Conservation (phyloP, 35 echinoderm and acorn worm genomes). For the Amphiura filiformis region DNA sequence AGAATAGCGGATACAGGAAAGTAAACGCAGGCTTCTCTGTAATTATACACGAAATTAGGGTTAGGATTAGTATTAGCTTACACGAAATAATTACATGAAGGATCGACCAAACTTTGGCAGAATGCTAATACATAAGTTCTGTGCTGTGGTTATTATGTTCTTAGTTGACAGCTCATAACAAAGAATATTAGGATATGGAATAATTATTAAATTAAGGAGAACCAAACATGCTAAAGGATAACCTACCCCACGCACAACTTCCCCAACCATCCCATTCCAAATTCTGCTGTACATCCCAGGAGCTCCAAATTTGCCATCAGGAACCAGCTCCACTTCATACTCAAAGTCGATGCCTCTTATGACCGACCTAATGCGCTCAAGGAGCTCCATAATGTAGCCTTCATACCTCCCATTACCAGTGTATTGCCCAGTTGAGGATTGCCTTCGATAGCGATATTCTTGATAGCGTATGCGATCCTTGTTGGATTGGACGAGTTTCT, state of each 20-base stretch:
- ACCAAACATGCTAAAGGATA: no score
- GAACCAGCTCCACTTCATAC: constrained; percentile 74
- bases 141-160: no score
- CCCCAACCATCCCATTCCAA: constrained; percentile 86
- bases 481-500: constrained; percentile 1
- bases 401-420: constrained; percentile 74
- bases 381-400: constrained; percentile 79
- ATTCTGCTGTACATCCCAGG: constrained; percentile 53
- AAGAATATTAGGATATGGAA: no score
- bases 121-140: no score
- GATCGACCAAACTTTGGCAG: no score
- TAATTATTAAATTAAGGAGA: no score
- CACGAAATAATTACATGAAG: no score
- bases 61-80: no score
- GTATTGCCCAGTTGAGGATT: constrained; percentile 29
- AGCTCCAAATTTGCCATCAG: constrained; percentile 63
- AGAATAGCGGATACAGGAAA: no score
- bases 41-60: no score
- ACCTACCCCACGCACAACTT: constrained; percentile 72
- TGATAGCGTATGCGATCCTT: neutral
- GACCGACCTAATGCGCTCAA: constrained; percentile 48
- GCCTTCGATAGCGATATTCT: neutral
- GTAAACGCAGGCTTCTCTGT: no score
- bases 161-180: no score
- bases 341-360: constrained; percentile 76